Evolutionary conservation across 2,888 invertebrate species (phyloP), one percentile per base, ranked within the genome.

Genomic region (Physocephala rufipes): DNA sequence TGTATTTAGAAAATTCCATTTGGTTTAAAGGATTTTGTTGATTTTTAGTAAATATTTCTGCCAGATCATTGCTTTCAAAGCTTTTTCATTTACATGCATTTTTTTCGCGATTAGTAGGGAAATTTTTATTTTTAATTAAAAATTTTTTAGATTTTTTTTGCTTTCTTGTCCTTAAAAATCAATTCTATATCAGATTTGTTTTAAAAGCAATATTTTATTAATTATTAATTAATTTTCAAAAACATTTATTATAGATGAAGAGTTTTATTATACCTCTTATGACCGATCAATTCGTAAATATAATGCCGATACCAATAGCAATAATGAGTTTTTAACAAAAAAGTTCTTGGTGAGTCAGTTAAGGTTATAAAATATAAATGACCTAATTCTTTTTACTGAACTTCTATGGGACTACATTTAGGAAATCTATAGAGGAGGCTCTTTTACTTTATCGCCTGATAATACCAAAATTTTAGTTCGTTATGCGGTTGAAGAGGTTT

Each of bases 161-260:
- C n/a, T n/a, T n/a, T n/a, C n/a, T n/a, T n/a, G n/a, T n/a, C n/a
- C n/a, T n/a, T n/a, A n/a, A n/a, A n/a, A n/a, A n/a, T n/a, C n/a
- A n/a, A n/a, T n/a, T n/a, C n/a, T n/a, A n/a, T n/a, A n/a, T n/a
- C 19, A 53, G 2, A 1, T 9, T 53, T 53, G 16, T 53, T 24
- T n/a, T n/a, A n/a, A n/a, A n/a, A n/a, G n/a, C n/a, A n/a, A n/a
- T n/a, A 21, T 12, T 21, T n/a, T n/a, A 13, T 28, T 30, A 53
- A 28, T 30, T 53, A n/a, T 36, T 36, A n/a, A 16, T 62, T 64
- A 16, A 73, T 74, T 7, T 53, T 75, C 53, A 68, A 69, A n/a
- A n/a, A n/a, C n/a, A n/a, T n/a, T n/a, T n/a, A 68, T 80, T 86
- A 45, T 84, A 90, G 90, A 88, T 74, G 85, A 86, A 3, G 88